Percentiles rank a stretch among this genome's conserved stretches.
Evolutionary conservation across 1,140 invertebrate genomes (phyloP).

Genomic region (Drosophila elegans): DNA sequence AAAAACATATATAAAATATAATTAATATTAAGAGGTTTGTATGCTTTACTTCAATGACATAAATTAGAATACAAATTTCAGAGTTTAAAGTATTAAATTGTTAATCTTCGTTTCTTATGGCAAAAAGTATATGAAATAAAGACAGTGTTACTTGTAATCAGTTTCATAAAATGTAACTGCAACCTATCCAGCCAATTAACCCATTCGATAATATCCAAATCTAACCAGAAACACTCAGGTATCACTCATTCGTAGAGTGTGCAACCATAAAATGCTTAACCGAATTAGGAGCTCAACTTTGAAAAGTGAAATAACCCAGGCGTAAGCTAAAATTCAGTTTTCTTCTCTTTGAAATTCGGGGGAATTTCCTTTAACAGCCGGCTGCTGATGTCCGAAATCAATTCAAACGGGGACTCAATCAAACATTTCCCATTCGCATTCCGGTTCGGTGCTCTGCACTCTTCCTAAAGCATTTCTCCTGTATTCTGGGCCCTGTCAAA

Average conservation of each 20-base stretch:
- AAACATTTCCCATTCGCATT: constrained; percentile 52
- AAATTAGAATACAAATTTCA: too few relatives aligned
- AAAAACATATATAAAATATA: too few relatives aligned
- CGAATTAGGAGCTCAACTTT: constrained; percentile 14
- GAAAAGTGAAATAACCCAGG: constrained; percentile 28
- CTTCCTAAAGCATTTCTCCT: constrained; percentile 21
- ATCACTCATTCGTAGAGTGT: constrained; percentile 29
- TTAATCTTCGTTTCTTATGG: too few relatives aligned
- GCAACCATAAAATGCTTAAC: constrained; percentile 25
- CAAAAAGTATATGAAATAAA: too few relatives aligned
- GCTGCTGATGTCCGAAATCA: constrained; percentile 45
- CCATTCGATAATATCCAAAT: neutral
- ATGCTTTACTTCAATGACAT: too few relatives aligned
- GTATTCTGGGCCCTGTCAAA: constrained; percentile 21
- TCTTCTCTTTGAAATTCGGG: constrained; percentile 6
- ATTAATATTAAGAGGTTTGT: too few relatives aligned
- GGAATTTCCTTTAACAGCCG: constrained; percentile 37
- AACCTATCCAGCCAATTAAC: constrained; percentile 22
- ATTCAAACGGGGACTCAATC: constrained; percentile 52
- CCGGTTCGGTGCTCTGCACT: constrained; percentile 41
- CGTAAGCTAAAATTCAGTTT: constrained; percentile 24
- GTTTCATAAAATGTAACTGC: neutral
- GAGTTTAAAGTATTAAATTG: too few relatives aligned
- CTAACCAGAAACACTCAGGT: neutral
- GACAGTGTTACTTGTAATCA: neutral